These are phyloP conservation scores for Eilema caniola DNA, from an alignment of 2,888 invertebrate genomes.

Conservation along the genomic window DNA sequence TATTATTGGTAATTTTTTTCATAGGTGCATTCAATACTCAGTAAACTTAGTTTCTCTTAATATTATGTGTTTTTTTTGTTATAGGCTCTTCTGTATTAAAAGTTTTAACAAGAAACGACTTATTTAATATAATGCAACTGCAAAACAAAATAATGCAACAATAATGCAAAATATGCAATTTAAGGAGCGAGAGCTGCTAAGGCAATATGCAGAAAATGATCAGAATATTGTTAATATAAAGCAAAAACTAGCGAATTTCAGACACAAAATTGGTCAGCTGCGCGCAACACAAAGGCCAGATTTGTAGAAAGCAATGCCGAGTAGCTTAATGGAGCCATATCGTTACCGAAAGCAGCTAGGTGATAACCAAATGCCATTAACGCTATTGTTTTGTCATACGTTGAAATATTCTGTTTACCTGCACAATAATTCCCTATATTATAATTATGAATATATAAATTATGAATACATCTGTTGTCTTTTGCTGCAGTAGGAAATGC, in stretches of 20 bases:
- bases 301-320: constrained; percentile 10
- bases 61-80: constrained; percentile 21
- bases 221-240: constrained; percentile 24
- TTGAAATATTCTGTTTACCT: constrained; percentile 2
- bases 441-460: no score
- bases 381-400: neutral
- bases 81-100: constrained; percentile 22
- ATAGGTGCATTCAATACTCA: neutral
- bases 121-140: constrained; percentile 25
- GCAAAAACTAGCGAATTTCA: constrained; percentile 27
- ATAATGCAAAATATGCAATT: constrained; percentile 23
- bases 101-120: constrained; percentile 21
- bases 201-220: constrained; percentile 24
- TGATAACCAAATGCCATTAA: neutral
- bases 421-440: neutral
- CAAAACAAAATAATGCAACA: constrained; percentile 21
- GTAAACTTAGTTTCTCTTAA: neutral
- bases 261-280: constrained; percentile 33
- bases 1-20: neutral
- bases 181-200: constrained; percentile 25
- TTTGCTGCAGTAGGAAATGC: neutral
- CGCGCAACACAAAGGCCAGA: constrained; percentile 24
- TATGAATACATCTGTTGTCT: neutral
- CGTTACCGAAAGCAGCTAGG: neutral
- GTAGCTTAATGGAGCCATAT: neutral